These are phyloP conservation scores for Zaprionus africanus DNA, from an alignment of 1,140 invertebrate species.

Conservation along the genomic window DNA sequence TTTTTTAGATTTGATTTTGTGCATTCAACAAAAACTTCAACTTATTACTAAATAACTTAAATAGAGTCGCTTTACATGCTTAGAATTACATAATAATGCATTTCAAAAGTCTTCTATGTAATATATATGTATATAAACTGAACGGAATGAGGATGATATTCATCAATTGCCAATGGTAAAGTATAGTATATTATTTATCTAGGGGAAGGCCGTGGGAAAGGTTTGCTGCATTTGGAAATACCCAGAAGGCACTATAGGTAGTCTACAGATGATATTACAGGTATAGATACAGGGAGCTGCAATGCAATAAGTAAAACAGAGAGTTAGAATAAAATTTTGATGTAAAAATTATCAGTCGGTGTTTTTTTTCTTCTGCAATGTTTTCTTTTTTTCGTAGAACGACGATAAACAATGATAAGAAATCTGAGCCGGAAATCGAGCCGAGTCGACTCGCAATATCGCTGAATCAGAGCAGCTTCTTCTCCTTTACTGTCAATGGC, in stretches of 20 bases:
- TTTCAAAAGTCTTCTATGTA: conserved; percentile 71
- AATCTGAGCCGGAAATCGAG: conserved; percentile 25
- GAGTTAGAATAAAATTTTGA: conserved; percentile 43
- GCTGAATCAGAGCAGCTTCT: conserved; percentile 61
- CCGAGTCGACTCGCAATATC: conserved; percentile 33
- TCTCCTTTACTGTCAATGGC: conserved; percentile 31
- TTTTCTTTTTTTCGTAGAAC: conserved; percentile 49
- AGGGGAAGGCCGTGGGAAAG: conserved; percentile 7
- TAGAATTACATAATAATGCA: conserved; percentile 75
- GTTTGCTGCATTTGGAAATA: conserved; percentile 28
- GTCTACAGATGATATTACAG: conserved; percentile 34
- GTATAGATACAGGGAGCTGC: conserved; percentile 19
- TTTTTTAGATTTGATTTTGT: conserved; percentile 74
- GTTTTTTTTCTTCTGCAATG: conserved; percentile 44
- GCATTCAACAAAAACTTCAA: conserved; percentile 71
- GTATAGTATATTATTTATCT: conserved; percentile 11
- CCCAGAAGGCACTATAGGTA: conserved; percentile 70
- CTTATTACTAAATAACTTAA: conserved; percentile 79
- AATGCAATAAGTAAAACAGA: conserved; percentile 11
- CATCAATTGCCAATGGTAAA: conserved; percentile 27
- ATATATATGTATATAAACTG: conserved; percentile 68
- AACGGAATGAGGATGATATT: conserved; percentile 69
- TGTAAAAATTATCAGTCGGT: conserved; percentile 80
- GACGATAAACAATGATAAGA: conserved; percentile 40
- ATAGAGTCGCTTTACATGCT: conserved; percentile 63